Conservation (phyloP, 2,797 vertebrate species). For the Oryzias sinensis region DNA sequence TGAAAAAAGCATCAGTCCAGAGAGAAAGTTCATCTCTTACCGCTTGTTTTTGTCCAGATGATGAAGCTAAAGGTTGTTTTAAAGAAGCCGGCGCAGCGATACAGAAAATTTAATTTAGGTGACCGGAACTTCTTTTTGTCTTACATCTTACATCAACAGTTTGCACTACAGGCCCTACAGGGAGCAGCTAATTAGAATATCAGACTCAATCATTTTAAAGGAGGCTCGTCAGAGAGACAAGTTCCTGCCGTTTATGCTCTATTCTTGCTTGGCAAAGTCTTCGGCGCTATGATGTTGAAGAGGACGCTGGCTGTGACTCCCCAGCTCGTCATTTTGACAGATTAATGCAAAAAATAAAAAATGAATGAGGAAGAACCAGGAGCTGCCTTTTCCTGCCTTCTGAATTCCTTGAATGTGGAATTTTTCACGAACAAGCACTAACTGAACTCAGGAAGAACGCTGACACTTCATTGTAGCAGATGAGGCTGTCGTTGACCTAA, state of each 20-base stretch:
- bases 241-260: slow-evolving; percentile 12
- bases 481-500: not conserved
- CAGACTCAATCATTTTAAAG: slow-evolving; percentile 37
- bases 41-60: no score
- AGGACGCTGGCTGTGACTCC: slow-evolving; percentile 15
- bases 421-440: slow-evolving; percentile 13
- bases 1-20: no score
- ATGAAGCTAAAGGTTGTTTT: no score
- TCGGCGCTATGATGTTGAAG: slow-evolving; percentile 24
- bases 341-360: slow-evolving; percentile 16
- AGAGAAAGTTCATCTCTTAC: no score
- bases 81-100: no score
- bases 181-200: slow-evolving; percentile 52
- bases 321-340: slow-evolving; percentile 13
- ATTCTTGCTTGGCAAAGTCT: slow-evolving; percentile 21
- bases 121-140: no score
- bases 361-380: slow-evolving; percentile 4
- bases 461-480: not conserved
- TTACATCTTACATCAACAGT: slow-evolving; percentile 17
- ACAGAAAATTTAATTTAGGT: no score
- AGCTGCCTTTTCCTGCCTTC: slow-evolving; percentile 6
- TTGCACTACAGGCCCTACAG: slow-evolving; percentile 28
- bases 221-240: slow-evolving; percentile 24
- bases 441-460: not conserved
- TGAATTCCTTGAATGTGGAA: slow-evolving; percentile 6